Base-by-base conservation (phyloP, 2,797 vertebrate genomes). In the Hapalemur alaotrensis region DNA sequence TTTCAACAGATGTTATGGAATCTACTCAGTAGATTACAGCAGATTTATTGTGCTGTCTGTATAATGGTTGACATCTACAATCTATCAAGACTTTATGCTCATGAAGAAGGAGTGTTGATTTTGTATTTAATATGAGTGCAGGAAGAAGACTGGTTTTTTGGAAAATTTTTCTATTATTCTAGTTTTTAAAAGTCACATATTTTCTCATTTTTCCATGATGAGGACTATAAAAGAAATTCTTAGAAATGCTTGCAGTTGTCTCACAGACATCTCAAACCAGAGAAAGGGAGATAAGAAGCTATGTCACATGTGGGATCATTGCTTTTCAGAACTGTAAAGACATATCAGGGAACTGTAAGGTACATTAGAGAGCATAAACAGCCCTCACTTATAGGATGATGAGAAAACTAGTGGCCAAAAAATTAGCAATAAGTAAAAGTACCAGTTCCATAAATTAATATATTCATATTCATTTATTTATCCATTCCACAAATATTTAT, bases 71-170 rank as follows among this genome's bases (percentile, higher is more conserved):
- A 17, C 80, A 94, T 83, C 83, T 90, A 7, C 57, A 93, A 22
- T 67, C 59, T 61, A 87, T 70, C 43, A n/a, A 63, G 38, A n/a
- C 18, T 81, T 65, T 30, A 63, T 65, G n/a, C 54, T 89, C 23
- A 52, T 89, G 69, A 92, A 35, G 32, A 82, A 75, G 6, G 20
- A 79, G 1, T 84, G 22, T 76, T 92, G 43, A 75, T 80, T 95
- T 90, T 92, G 8, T 89, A 69, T 88, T 89, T 94, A 94, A 82
- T 93, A 70, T n/a, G 30, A 92, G 17, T 69, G 2, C 67, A 54
- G 41, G 6, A 85, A 86, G 61, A 86, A 59, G 72, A 61, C 35
- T 91, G 48, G n/a, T 41, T 30, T 92, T 84, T 88, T 30, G 7
- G 50, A 13, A 41, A 63, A 80, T 2, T 9, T 43, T 38, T 81